These are phyloP conservation scores for Numida meleagris DNA, from an alignment of 2,113 vertebrate species.

Conservation along the genomic window DNA sequence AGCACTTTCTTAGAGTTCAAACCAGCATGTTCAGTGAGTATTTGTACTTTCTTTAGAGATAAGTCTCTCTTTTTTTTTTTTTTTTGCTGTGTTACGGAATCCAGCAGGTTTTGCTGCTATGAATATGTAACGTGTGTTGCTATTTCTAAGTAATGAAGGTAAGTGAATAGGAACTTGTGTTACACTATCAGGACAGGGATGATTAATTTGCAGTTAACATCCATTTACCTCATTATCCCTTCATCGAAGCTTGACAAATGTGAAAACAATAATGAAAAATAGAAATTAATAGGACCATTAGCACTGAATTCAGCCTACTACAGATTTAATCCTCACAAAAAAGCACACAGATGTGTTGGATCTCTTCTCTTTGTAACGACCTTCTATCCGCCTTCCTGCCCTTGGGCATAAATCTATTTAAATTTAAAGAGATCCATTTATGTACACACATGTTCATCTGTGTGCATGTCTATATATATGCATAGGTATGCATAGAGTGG, in stretches of 20 bases:
- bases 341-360: background rate
- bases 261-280: slow-evolving; percentile 44
- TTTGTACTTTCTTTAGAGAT: background rate
- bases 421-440: slow-evolving; percentile 21
- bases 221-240: background rate
- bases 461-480: background rate
- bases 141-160: background rate
- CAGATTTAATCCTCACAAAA: background rate
- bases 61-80: background rate
- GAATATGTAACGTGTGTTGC: background rate
- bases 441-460: rapidly evolving
- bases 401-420: slow-evolving; percentile 25
- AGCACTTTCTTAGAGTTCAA: background rate
- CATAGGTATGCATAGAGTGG: background rate
- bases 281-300: slow-evolving; percentile 42
- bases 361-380: background rate
- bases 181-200: background rate
- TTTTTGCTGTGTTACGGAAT: background rate
- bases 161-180: background rate
- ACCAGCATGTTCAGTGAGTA: background rate
- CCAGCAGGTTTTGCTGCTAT: background rate
- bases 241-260: slow-evolving; percentile 19
- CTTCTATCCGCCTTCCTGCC: slow-evolving; percentile 39
- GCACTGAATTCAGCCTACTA: background rate
- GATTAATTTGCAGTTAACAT: slow-evolving; percentile 24